Evolutionary conservation across 2,113 vertebrate genomes (phyloP).

Genomic region (Melanerpes aurifrons): DNA sequence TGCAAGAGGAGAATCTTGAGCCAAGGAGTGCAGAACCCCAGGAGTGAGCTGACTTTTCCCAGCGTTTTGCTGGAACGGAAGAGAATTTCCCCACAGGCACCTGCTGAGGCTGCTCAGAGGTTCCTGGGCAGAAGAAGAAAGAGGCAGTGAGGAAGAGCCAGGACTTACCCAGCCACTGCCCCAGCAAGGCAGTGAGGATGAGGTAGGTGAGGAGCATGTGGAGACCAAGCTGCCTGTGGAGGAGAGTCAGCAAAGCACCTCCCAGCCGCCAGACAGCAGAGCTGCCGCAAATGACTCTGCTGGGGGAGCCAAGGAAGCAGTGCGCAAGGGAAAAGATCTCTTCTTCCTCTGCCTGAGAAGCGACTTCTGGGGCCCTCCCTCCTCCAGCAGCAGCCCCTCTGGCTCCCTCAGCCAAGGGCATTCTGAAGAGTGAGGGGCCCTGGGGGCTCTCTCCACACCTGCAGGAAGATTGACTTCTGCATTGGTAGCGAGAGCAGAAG

Average conservation of each 20-base stretch:
- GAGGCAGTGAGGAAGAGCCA: rapidly evolving
- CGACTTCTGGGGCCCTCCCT: neutral
- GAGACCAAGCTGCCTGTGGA: neutral
- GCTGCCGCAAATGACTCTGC: neutral
- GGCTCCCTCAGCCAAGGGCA: neutral
- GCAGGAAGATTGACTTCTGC: too few species aligned
- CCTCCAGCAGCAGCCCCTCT: neutral
- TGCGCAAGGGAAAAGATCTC: too few species aligned
- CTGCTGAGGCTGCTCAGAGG: neutral
- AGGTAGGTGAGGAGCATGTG: neutral
- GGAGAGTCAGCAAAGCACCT: neutral
- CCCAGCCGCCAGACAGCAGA: neutral
- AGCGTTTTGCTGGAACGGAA: rapidly evolving
- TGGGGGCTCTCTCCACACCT: rapidly evolving
- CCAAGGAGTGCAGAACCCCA: neutral
- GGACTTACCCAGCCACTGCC: neutral
- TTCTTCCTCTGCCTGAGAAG: too few species aligned
- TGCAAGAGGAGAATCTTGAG: too few species aligned
- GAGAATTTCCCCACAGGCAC: rapidly evolving
- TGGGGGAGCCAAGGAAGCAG: neutral
- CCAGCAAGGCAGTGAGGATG: neutral
- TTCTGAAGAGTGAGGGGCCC: neutral
- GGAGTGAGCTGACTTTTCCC: rapidly evolving
- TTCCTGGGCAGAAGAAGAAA: neutral
- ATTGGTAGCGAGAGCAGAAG: too few species aligned